These are phyloP conservation scores for Cecropterus lyciades DNA, from an alignment of 1,140 invertebrate species.

Conservation along the genomic window DNA sequence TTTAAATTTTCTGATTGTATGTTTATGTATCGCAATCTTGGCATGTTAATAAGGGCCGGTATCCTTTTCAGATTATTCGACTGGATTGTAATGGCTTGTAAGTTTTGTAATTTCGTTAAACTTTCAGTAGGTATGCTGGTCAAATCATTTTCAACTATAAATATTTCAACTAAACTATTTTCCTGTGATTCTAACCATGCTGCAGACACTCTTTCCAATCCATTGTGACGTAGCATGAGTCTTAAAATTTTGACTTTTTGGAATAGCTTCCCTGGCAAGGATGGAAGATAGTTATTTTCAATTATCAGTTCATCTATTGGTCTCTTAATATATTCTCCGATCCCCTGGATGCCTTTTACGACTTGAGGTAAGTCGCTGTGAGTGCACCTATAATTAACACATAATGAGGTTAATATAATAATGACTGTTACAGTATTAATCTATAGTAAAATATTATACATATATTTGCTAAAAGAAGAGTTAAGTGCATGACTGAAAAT, in stretches of 20 bases:
- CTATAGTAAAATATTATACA: too few relatives aligned
- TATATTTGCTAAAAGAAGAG: too few relatives aligned
- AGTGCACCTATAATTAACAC: conserved; percentile 88
- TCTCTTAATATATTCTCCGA: conserved; percentile 87
- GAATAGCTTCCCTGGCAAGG: conserved; percentile 91
- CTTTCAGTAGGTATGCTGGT: conserved; percentile 91
- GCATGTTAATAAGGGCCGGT: conserved; percentile 87
- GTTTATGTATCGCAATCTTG: conserved; percentile 87
- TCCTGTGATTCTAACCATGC: conserved; percentile 92
- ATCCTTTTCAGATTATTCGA: conserved; percentile 89
- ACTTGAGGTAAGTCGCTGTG: conserved; percentile 92
- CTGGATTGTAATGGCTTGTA: conserved; percentile 93
- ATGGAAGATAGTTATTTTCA: conserved; percentile 93
- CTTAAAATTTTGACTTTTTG: conserved; percentile 89
- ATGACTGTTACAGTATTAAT: too few relatives aligned
- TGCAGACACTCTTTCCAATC: conserved; percentile 91
- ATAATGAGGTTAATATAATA: conserved; percentile 15
- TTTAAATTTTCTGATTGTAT: conserved; percentile 88
- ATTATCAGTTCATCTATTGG: conserved; percentile 93
- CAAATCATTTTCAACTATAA: conserved; percentile 92
- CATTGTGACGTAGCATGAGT: conserved; percentile 93
- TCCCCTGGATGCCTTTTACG: conserved; percentile 88
- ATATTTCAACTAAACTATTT: conserved; percentile 91
- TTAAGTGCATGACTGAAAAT: too few relatives aligned
- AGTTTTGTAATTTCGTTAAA: conserved; percentile 88